phyloP scores from a whole-genome alignment of 1,140 invertebrate genomes.

The Hermetia illucens region DNA sequence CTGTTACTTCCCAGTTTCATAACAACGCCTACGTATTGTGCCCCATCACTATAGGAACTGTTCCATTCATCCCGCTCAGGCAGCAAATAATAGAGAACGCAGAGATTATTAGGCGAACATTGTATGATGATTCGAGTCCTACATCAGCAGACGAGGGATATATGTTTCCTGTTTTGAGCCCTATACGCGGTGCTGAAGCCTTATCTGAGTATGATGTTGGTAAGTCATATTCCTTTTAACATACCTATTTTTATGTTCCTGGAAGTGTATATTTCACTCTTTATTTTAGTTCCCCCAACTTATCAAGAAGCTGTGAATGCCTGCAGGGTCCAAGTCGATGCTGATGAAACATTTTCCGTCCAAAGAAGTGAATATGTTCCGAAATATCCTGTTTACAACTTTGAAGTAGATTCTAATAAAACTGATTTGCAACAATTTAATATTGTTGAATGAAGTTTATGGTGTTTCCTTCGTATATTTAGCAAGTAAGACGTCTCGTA shows the following conservation, averaged over 20 bases:
- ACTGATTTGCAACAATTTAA: too few relatives aligned
- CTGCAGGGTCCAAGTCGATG: conserved; percentile 21
- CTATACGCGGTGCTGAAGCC: too few relatives aligned
- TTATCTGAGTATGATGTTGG: background rate
- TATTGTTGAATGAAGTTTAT: too few relatives aligned
- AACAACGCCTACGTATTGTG: conserved; percentile 33
- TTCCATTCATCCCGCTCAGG: conserved; percentile 33
- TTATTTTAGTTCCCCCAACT: conserved; percentile 12
- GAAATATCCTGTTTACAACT: conserved; percentile 22
- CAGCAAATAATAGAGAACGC: too few relatives aligned
- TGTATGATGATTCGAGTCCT: too few relatives aligned
- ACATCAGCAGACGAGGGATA: too few relatives aligned
- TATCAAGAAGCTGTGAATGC: conserved; percentile 20
- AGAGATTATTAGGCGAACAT: too few relatives aligned
- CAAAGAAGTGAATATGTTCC: conserved; percentile 21
- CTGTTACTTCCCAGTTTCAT: conserved; percentile 22
- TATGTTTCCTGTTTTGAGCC: too few relatives aligned
- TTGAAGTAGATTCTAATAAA: background rate
- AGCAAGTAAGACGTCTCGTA: too few relatives aligned
- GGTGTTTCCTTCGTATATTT: too few relatives aligned
- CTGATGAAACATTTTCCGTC: conserved; percentile 22
- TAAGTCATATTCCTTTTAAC: background rate
- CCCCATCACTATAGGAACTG: conserved; percentile 39
- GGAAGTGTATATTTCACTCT: background rate
- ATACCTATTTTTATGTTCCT: background rate